These are phyloP conservation scores for Heptranchias perlo DNA, from an alignment of 2,113 vertebrate genomes.

Conservation along the genomic window DNA sequence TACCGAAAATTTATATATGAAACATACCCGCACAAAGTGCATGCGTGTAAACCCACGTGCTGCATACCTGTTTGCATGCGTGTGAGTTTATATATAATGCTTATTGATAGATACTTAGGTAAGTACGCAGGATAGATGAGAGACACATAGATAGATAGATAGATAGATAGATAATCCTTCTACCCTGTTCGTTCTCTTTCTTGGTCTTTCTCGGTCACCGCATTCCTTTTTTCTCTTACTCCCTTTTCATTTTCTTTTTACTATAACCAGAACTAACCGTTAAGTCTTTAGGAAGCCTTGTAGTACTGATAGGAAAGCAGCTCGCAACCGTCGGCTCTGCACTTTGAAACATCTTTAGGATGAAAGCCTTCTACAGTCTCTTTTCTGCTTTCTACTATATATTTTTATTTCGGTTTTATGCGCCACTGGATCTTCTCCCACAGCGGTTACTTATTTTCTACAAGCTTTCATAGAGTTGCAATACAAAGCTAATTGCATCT, in stretches of 20 bases:
- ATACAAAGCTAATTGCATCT: conserved; percentile 35
- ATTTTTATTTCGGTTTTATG: conserved; percentile 25
- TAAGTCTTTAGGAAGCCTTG: conserved; percentile 16
- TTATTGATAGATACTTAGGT: conserved; percentile 11
- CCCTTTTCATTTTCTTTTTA: neutral
- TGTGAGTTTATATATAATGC: neutral
- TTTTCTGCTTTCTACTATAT: neutral
- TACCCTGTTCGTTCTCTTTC: neutral
- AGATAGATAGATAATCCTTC: neutral
- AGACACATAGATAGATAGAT: neutral
- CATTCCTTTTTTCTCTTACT: neutral
- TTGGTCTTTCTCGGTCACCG: neutral
- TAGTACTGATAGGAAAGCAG: neutral
- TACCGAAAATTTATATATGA: neutral
- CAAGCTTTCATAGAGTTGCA: conserved; percentile 35
- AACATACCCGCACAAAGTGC: neutral
- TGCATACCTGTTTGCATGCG: neutral
- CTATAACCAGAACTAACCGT: conserved; percentile 19
- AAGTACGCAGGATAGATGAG: neutral
- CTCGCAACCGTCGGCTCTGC: conserved; percentile 7
- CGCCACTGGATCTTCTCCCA: conserved; percentile 15
- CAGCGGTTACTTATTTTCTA: conserved; percentile 22
- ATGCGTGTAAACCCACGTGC: neutral
- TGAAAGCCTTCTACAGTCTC: neutral
- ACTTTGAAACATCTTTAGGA: conserved; percentile 12